Percentiles rank a stretch among this genome's conserved stretches.
Conservation (phyloP, 2,888 invertebrate species). For the Entomobrya proxima region DNA sequence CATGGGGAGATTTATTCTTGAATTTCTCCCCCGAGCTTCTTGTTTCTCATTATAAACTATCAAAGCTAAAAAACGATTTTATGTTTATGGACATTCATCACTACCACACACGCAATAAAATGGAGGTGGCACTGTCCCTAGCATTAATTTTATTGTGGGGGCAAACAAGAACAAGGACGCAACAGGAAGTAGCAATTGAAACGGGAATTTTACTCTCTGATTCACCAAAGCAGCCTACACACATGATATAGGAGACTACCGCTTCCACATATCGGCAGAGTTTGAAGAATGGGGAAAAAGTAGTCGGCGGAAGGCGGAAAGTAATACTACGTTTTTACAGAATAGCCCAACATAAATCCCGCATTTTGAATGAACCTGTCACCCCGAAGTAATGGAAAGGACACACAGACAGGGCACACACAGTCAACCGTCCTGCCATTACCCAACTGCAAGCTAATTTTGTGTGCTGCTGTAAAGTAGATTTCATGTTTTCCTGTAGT, state of each 20-base stretch:
- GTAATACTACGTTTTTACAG: not conserved
- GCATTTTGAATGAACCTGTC: conserved; percentile 25
- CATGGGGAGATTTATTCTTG: not conserved
- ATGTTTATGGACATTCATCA: conserved; percentile 10
- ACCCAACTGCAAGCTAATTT: no score
- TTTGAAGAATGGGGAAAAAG: no score
- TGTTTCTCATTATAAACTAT: conserved; percentile 21
- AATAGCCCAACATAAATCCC: conserved; percentile 10
- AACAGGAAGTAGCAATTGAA: conserved; percentile 17
- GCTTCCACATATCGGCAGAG: no score
- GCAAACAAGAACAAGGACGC: conserved; percentile 3
- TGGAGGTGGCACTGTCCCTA: not conserved
- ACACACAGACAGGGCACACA: not conserved
- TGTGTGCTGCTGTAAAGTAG: no score
- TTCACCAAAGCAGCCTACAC: no score
- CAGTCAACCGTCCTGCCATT: no score
- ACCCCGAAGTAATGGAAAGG: not conserved
- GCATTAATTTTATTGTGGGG: not conserved
- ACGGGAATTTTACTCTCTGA: not conserved
- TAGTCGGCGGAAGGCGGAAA: no score
- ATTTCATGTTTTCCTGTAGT: no score
- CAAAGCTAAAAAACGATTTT: conserved; percentile 15
- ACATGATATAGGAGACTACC: no score
- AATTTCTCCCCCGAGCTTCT: not conserved
- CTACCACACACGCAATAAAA: not conserved